Percentiles rank a stretch among this genome's conserved stretches.
These are phyloP conservation scores for Cynopterus sphinx DNA, from an alignment of 2,797 vertebrate species.

Conservation along the genomic window DNA sequence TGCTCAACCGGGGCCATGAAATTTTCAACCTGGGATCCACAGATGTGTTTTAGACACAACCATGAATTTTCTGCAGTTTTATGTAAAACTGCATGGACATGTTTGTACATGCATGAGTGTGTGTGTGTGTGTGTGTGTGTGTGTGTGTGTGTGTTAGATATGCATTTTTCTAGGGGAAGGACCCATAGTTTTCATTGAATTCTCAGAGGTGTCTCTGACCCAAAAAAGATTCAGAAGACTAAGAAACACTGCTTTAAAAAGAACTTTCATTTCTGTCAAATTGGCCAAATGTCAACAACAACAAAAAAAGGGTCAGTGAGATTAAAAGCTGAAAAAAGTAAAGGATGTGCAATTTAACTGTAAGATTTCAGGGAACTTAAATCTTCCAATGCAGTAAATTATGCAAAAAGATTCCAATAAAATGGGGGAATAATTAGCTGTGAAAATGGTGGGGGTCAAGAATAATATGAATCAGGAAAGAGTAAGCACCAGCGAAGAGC, in stretches of 20 bases:
- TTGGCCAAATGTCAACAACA: conserved; percentile 28
- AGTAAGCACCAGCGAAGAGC: rapidly evolving
- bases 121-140: rapidly evolving
- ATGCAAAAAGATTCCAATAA: not conserved
- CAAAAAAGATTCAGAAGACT: not conserved
- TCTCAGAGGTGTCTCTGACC: conserved; percentile 34
- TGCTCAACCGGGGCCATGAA: not conserved
- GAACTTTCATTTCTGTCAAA: conserved; percentile 6
- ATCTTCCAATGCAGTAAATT: not conserved
- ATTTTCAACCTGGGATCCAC: not conserved
- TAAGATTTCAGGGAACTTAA: conserved; percentile 11
- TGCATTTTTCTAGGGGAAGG: not conserved
- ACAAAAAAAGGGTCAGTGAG: conserved; percentile 42
- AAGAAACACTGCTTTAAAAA: not conserved
- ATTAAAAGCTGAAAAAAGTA: not conserved
- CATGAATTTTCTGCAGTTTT: not conserved
- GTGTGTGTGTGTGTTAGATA: not conserved
- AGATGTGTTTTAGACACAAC: not conserved
- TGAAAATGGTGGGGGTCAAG: not conserved
- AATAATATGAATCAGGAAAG: rapidly evolving
- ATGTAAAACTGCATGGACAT: not conserved
- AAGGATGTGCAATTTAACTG: not conserved
- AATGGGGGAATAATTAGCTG: not conserved
- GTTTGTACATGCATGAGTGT: rapidly evolving
- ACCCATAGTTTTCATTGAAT: not conserved